Evolutionary conservation across 2,113 vertebrate genomes (phyloP).

Genomic region (Mustela nigripes): DNA sequence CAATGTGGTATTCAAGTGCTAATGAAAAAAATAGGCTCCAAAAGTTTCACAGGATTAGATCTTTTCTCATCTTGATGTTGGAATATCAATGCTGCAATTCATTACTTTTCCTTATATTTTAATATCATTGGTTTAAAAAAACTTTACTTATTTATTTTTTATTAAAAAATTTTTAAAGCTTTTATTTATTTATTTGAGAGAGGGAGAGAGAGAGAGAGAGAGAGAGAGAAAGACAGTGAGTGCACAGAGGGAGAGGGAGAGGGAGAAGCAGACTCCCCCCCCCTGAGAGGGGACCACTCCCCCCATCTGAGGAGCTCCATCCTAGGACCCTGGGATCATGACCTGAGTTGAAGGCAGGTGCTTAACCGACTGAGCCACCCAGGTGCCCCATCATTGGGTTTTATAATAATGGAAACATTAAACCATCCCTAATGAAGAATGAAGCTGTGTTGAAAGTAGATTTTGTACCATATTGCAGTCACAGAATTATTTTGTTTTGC

Average conservation of each 20-base stretch:
- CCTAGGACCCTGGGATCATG: background rate
- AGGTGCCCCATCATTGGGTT: background rate
- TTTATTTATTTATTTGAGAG: background rate
- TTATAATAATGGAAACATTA: background rate
- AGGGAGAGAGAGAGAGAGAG: background rate
- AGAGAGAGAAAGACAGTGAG: background rate
- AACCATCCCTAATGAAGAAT: background rate
- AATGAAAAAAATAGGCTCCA: background rate
- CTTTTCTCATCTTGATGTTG: background rate
- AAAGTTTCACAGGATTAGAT: background rate
- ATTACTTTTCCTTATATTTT: background rate
- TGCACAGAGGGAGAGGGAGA: background rate
- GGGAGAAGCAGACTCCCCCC: background rate
- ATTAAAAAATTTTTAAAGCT: background rate
- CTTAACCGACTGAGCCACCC: background rate
- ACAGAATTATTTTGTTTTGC: conserved; percentile 37
- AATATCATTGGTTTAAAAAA: background rate
- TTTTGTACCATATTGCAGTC: background rate
- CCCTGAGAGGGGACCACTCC: no score
- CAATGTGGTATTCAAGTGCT: background rate
- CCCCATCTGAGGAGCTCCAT: no score
- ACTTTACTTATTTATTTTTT: background rate
- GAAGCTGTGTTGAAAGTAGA: background rate
- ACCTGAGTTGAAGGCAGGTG: background rate
- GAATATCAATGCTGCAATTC: background rate